Evolutionary conservation across 2,113 vertebrate species (phyloP), one percentile per base, ranked within the genome.

Genomic region (Toxotes chatareus): DNA sequence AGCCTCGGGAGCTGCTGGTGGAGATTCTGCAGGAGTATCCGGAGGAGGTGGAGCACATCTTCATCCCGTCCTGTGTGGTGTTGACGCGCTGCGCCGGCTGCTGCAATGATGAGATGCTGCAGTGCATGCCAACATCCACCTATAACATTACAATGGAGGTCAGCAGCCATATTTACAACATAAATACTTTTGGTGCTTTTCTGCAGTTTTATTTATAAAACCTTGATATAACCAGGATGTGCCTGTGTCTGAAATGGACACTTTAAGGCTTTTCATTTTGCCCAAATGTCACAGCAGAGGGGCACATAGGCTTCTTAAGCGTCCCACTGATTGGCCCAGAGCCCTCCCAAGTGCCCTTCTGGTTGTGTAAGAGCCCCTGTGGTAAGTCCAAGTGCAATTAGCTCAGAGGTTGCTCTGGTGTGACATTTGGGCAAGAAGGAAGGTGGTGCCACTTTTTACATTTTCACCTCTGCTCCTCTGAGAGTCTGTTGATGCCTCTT

Each of bases 1-100:
- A 95, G 88, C 96, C 97, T 0, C 96, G 98, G 49, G 98, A 99
- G 94, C 93, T 96, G 76, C 95, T 99, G 94, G 97, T 99, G 91
- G 98, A 99, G 89, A 98, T 99, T 91, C 96, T 97, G 88, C 97
- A 98, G 93, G 98, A 99, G 91, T 98, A 99, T 73, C 98, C 98
- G 0, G 97, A 99, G 17, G 97, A 99, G 85, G 96, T 98, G 59
- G 98, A 99, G 87, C 96, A 97, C 92, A 97, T 99, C 94, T 99
- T 98, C 93, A 97, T 97, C 92, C 98, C 98, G 0, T 98, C 98
- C 90, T 99, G 98, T 17, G 98, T 99, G 83, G 96, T 97, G 84
- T 92, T 99, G 82, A 96, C 95, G 91, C 96, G 97, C 84, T 99
- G 98, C 19, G 97, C 96, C 0, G 98, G 98, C 83, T 99, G 97